A percentile compares a stretch with the other conserved stretches of the same genome.
phyloP scores from a whole-genome alignment of 1,140 invertebrate species.

The Grapholita molesta region DNA sequence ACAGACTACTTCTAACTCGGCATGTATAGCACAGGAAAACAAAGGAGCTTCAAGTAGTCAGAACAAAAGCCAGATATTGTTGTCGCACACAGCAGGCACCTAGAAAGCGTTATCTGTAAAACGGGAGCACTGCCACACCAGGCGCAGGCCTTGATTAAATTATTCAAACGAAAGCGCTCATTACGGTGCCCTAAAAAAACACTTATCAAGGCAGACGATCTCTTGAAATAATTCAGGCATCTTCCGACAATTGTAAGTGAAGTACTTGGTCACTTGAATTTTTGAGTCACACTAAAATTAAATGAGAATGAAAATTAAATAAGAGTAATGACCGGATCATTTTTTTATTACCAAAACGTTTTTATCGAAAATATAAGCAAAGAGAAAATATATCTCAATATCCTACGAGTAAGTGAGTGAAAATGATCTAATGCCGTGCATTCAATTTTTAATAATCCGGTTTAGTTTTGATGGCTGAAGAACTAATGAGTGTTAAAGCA shows the following conservation, averaged over 20 bases:
- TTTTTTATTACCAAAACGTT: not conserved
- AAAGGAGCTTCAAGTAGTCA: not conserved
- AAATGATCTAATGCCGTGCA: too few species aligned
- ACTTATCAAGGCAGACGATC: not conserved
- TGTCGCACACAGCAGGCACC: not conserved
- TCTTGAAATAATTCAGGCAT: not conserved
- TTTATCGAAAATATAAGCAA: not conserved
- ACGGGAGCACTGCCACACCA: not conserved
- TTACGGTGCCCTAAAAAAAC: not conserved
- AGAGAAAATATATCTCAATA: not conserved
- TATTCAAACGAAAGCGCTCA: not conserved
- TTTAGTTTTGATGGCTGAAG: too few species aligned
- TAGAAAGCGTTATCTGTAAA: not conserved
- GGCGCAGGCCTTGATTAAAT: not conserved
- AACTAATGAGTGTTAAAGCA: too few species aligned
- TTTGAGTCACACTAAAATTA: not conserved
- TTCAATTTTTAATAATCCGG: too few species aligned
- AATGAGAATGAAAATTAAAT: conserved; percentile 9
- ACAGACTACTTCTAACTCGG: not conserved
- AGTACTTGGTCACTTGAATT: not conserved
- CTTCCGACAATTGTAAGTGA: not conserved
- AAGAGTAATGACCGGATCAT: not conserved
- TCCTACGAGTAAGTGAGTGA: too few species aligned
- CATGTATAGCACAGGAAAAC: not conserved
- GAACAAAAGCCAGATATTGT: not conserved